These are phyloP conservation scores for Zygothrica quintamaculata DNA, from an alignment of 2,888 invertebrate genomes.

Conservation along the genomic window DNA sequence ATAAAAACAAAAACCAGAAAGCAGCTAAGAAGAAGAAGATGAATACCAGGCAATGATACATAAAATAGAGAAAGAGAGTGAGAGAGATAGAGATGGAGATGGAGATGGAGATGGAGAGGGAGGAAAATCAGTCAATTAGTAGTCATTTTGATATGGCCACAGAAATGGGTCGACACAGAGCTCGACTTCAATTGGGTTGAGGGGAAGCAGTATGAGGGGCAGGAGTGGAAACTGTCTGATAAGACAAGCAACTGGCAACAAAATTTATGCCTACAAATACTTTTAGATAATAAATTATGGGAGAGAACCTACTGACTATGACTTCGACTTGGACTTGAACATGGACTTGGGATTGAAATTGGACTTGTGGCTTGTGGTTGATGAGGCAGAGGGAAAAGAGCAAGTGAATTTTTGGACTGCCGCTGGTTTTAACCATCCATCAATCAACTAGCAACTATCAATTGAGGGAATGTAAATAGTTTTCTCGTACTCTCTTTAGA, in stretches of 20 bases:
- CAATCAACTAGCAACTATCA: conserved; percentile 59
- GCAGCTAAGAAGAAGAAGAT: conserved; percentile 18
- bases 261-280: conserved; percentile 70
- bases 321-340: no score
- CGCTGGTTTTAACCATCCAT: conserved; percentile 56
- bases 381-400: conserved; percentile 17
- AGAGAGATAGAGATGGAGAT: not conserved
- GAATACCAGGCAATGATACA: conserved; percentile 1
- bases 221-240: conserved; percentile 9
- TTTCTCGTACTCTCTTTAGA: conserved; percentile 18
- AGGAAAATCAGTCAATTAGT: conserved; percentile 71
- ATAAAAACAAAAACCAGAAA: conserved; percentile 48
- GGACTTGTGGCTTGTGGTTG: conserved; percentile 5
- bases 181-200: not conserved
- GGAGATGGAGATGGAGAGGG: not conserved
- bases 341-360: no score
- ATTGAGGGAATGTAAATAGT: conserved; percentile 58
- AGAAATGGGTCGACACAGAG: conserved; percentile 21
- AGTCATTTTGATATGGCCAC: conserved; percentile 65
- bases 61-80: no score
- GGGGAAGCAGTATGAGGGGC: not conserved
- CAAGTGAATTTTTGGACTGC: conserved; percentile 38
- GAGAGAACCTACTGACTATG: no score
- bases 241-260: conserved; percentile 45
- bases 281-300: conserved; percentile 69